Base-by-base conservation (phyloP, 2,113 vertebrate species). In the Tragelaphus buxtoni region DNA sequence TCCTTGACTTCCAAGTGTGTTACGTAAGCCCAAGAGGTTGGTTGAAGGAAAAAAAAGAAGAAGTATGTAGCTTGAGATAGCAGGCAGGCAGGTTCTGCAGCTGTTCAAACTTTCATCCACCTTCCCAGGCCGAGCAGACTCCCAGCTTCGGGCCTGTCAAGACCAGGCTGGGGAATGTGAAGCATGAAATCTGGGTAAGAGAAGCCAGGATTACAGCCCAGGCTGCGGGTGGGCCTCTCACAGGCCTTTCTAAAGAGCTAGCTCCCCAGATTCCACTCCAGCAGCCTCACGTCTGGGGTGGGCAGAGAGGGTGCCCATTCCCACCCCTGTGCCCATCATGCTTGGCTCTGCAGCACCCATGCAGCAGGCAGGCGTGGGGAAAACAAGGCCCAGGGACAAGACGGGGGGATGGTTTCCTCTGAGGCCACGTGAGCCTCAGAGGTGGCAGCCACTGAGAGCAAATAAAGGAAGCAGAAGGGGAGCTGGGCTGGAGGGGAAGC, bases 1-100 rank as follows among this genome's bases (percentile, higher is more conserved):
- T 96, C 95, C 90, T 96, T 95, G 79, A 91, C 97, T 97, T 97
- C 93, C 96, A 95, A 97, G 97, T 79, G 96, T 94, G 85, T 97
- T 98, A 96, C 91, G 81, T 95, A 96, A 98, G 84, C 83, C 93
- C 30, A 56, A 96, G 95, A 94, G 63, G 60, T 86, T 92, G 97
- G 84, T 92, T 51, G 53, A 83, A 91, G 92, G 49, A 35, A 82
- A 61, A 69, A 49, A 85, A 84, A 22, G 14, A 80, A n/a, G 35
- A 26, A 60, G 42, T 9, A 76, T 45, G 45, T 42, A 80, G 87
- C 95, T 89, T 7, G 89, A 94, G 97, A 85, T 24, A 80, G 94
- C 88, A 42, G 90, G 53, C n/a, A 7, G 80, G 80, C 53, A 69
- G 95, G 91, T 94, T 96, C 94, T 88, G 97, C 94, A 98, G 98